phyloP scores from a whole-genome alignment of 2,113 vertebrate genomes.

The Dicrurus megarhynchus region DNA sequence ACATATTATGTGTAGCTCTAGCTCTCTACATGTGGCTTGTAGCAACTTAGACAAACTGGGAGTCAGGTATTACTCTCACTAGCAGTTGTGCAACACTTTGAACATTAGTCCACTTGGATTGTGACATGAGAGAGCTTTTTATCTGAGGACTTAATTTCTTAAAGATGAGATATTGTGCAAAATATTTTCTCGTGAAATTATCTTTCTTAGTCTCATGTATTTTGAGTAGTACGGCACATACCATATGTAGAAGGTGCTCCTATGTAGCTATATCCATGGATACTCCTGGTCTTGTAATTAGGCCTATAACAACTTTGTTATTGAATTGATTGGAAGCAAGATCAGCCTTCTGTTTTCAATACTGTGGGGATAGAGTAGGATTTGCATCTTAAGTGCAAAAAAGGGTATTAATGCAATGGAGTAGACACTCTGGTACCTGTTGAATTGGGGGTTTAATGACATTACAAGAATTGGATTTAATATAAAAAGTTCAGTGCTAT shows the following conservation, averaged over 20 bases:
- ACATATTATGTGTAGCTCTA: background rate
- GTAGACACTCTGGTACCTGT: background rate
- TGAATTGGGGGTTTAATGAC: background rate
- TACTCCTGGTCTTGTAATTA: background rate
- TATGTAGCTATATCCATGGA: background rate
- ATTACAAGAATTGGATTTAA: background rate
- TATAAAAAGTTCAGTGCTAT: background rate
- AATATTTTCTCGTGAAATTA: background rate
- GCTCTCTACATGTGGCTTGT: background rate
- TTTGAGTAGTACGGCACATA: background rate
- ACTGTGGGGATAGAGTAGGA: background rate
- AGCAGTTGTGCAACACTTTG: background rate
- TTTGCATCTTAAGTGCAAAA: background rate
- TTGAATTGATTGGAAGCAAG: background rate
- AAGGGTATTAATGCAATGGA: background rate
- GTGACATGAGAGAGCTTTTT: accelerated
- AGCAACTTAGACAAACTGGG: background rate
- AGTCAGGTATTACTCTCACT: background rate
- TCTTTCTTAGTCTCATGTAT: background rate
- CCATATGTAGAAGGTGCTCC: background rate
- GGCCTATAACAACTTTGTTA: background rate
- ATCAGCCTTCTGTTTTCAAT: background rate
- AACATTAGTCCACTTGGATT: background rate
- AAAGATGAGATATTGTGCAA: background rate
- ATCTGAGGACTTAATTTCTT: background rate